Conservation (phyloP, 1,140 invertebrate genomes). For the Marisa cornuarietis region DNA sequence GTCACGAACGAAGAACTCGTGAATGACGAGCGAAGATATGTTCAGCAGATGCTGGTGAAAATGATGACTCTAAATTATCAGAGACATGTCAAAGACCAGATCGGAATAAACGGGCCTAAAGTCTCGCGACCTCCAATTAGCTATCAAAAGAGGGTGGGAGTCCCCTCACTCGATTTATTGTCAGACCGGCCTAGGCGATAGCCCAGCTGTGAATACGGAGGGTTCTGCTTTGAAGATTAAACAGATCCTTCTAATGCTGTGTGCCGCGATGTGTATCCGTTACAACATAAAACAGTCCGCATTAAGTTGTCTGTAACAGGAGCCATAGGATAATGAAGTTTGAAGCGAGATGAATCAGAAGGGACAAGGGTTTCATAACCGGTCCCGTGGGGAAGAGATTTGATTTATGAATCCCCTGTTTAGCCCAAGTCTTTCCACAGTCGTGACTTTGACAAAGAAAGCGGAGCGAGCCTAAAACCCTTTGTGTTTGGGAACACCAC, state of each 20-base stretch:
- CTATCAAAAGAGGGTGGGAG: constrained; percentile 1
- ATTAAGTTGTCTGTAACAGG: too few relatives aligned
- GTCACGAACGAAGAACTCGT: background rate
- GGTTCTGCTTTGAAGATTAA: too few relatives aligned
- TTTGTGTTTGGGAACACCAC: constrained; percentile 20
- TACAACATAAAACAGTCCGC: too few relatives aligned
- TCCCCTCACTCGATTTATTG: constrained; percentile 6
- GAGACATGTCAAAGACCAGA: constrained; percentile 9
- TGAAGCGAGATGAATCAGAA: background rate
- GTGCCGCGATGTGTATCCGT: too few relatives aligned
- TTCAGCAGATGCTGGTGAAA: too few relatives aligned
- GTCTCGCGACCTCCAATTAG: constrained; percentile 21
- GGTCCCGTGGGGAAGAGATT: background rate
- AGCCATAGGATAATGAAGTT: too few relatives aligned
- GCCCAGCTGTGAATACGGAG: too few relatives aligned
- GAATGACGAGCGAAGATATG: background rate
- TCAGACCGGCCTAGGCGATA: background rate
- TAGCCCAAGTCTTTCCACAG: background rate
- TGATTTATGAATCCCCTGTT: constrained; percentile 19
- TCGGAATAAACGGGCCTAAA: constrained; percentile 21
- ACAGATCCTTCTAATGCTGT: too few relatives aligned
- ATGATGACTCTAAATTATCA: constrained; percentile 9
- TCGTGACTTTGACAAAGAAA: constrained; percentile 21
- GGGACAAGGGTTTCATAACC: constrained; percentile 1
- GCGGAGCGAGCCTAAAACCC: background rate